Conservation (phyloP, 1,140 invertebrate genomes). For the Drosophila sturtevanti region DNA sequence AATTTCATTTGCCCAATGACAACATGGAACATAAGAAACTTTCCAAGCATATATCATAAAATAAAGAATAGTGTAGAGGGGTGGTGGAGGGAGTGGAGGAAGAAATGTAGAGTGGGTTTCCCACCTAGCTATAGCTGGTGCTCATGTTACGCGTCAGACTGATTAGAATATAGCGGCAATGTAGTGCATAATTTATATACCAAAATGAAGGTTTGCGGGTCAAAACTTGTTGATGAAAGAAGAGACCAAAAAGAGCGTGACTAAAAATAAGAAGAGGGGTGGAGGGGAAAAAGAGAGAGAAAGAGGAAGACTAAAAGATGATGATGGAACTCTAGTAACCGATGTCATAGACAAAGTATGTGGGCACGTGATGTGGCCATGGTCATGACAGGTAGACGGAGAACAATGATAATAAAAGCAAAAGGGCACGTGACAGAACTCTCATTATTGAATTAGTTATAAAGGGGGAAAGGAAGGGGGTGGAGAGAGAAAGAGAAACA, state of each 20-base stretch:
- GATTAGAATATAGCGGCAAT: slow-evolving; percentile 75
- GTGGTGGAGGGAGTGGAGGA: slow-evolving; percentile 4
- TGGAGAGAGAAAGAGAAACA: background rate
- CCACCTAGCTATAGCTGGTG: background rate
- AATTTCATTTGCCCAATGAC: slow-evolving; percentile 67
- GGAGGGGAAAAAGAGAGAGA: slow-evolving; percentile 3
- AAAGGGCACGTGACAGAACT: slow-evolving; percentile 71
- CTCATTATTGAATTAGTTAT: slow-evolving; percentile 78
- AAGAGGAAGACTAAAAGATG: background rate
- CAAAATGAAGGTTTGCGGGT: slow-evolving; percentile 75
- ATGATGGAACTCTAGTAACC: background rate
- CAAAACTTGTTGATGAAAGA: slow-evolving; percentile 40
- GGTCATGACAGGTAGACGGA: slow-evolving; percentile 66
- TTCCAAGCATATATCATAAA: slow-evolving; percentile 9
- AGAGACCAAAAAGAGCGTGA: slow-evolving; percentile 20
- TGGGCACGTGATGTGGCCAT: slow-evolving; percentile 67
- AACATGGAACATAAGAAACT: slow-evolving; percentile 48
- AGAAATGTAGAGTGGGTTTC: background rate
- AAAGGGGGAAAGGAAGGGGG: no score
- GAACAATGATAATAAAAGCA: slow-evolving; percentile 72
- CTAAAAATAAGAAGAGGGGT: background rate
- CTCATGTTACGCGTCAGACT: slow-evolving; percentile 76
- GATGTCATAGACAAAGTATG: slow-evolving; percentile 60
- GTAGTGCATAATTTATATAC: slow-evolving; percentile 69
- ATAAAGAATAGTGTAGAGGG: slow-evolving; percentile 54